Evolutionary conservation across 2,888 invertebrate species (phyloP), one percentile per base, ranked within the genome.

Genomic region (Cordilura impudica): DNA sequence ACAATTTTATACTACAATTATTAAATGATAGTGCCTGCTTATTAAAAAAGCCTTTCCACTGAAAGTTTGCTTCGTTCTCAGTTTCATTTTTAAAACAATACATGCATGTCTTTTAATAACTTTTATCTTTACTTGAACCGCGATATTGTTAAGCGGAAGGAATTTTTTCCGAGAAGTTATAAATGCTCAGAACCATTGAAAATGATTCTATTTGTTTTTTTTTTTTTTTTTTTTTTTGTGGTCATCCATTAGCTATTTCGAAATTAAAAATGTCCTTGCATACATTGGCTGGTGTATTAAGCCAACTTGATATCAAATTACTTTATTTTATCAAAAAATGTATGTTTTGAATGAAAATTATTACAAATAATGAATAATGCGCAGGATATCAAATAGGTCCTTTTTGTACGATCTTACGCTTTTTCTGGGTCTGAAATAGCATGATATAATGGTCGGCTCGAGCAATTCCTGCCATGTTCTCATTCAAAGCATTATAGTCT

Each of bases 381-480:
- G 43, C 26, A 60, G 26, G 45, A 61, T 26, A 26, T 26, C 23
- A 61, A 61, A 29, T 8, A 61, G 10, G 10, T 45, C 61, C 29
- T 61, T 61, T 45, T 61, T 61, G 21, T 61, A 49, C 47, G 16
- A 49, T 49, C 47, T 49, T 16, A 49, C 18, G 6, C 2, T 49
- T 49, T 49, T 19, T 49, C 47, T 49, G 6, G 47, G 47, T 16
- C 47, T 49, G 16, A 16, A 49, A 39, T 65, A 65, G 49, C 49
- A 65, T 12, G 65, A 65, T 35, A 65, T 47, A 26, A 65, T 65
- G 65, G 51, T 65, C 65, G 18, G 65, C 49, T 71, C 61, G 23
- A 45, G 61, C 71, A 31, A 61, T 31, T 45, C 61, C 61, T 71
- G 16, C 60, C 53, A 63, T 71, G 54, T 71, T 61, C 14, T 45